A percentile compares a stretch with the other conserved stretches of the same genome.
Evolutionary conservation across 2,113 vertebrate species (phyloP).

Genomic region (Calidris pugnax): DNA sequence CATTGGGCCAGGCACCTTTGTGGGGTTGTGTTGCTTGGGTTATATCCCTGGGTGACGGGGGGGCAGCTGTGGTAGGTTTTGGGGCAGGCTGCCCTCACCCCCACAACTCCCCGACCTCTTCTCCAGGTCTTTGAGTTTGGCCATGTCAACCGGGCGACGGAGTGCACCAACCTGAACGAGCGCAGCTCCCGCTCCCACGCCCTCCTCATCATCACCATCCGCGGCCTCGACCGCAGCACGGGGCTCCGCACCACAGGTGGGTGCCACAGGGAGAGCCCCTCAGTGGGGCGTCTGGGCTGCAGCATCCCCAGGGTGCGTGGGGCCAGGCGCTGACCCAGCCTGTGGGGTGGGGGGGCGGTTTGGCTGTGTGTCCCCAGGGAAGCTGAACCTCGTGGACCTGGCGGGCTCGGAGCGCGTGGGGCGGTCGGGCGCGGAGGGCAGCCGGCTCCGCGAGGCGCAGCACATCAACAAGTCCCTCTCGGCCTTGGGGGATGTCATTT

Average conservation of each 20-base stretch:
- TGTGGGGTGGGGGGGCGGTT: not conserved
- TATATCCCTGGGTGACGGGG: fast-evolving
- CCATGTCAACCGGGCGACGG: slow-evolving; percentile 87
- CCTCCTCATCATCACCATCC: slow-evolving; percentile 88
- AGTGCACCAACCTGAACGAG: slow-evolving; percentile 92
- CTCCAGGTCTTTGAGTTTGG: slow-evolving; percentile 90
- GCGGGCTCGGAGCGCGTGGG: slow-evolving; percentile 93
- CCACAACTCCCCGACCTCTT: not conserved
- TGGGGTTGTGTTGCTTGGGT: not conserved
- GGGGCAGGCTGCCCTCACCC: not conserved
- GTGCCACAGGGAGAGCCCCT: fast-evolving
- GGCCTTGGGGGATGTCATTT: slow-evolving; percentile 91
- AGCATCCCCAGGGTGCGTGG: fast-evolving
- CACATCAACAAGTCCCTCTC: slow-evolving; percentile 97
- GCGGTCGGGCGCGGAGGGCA: slow-evolving; percentile 90
- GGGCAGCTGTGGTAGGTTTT: not conserved
- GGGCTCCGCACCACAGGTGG: slow-evolving; percentile 87
- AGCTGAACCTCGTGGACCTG: slow-evolving; percentile 95
- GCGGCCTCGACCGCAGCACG: slow-evolving; percentile 84
- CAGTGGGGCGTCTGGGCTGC: fast-evolving
- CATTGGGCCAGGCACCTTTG: fast-evolving
- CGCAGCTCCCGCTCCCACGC: slow-evolving; percentile 96
- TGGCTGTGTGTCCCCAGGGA: slow-evolving; percentile 73
- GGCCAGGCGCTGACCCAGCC: fast-evolving
- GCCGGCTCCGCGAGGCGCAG: slow-evolving; percentile 90